Conservation (phyloP, 2,113 vertebrate genomes). For the Ptychochromis oligacanthus region DNA sequence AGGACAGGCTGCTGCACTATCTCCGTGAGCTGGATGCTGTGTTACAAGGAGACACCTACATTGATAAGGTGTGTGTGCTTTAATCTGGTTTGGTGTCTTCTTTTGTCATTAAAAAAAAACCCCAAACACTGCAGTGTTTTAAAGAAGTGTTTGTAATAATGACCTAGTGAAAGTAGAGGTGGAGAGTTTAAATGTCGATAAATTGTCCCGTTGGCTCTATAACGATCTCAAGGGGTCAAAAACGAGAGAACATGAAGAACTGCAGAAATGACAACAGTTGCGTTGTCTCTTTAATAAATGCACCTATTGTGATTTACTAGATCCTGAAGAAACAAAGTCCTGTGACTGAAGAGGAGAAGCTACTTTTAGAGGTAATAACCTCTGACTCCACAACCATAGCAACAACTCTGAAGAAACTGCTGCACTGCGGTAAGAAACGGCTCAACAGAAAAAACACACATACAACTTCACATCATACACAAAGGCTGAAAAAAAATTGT, state of each 20-base stretch:
- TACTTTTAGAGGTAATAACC: conserved; percentile 60
- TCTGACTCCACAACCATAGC: conserved; percentile 39
- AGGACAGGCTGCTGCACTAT: conserved; percentile 75
- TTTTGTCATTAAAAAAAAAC: too few relatives aligned
- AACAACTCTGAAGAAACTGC: conserved; percentile 63
- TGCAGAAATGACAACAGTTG: neutral
- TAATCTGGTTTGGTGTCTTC: too few relatives aligned
- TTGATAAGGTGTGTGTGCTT: conserved; percentile 65
- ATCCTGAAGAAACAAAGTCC: conserved; percentile 62
- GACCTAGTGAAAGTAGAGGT: too few relatives aligned
- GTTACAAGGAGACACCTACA: conserved; percentile 63
- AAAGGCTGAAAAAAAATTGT: fast-evolving
- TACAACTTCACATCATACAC: neutral
- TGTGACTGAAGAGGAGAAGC: conserved; percentile 62
- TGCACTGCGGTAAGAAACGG: conserved; percentile 65
- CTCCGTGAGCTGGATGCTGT: conserved; percentile 63
- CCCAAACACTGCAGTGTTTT: neutral
- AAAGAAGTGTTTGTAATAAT: neutral
- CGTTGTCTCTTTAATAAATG: neutral
- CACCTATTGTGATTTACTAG: conserved; percentile 33
- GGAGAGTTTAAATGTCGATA: neutral
- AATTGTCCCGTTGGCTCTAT: neutral
- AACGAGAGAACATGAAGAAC: neutral
- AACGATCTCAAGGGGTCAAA: neutral
- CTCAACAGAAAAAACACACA: neutral